Base-by-base conservation (phyloP, 2,113 vertebrate genomes). In the Pygoscelis adeliae region DNA sequence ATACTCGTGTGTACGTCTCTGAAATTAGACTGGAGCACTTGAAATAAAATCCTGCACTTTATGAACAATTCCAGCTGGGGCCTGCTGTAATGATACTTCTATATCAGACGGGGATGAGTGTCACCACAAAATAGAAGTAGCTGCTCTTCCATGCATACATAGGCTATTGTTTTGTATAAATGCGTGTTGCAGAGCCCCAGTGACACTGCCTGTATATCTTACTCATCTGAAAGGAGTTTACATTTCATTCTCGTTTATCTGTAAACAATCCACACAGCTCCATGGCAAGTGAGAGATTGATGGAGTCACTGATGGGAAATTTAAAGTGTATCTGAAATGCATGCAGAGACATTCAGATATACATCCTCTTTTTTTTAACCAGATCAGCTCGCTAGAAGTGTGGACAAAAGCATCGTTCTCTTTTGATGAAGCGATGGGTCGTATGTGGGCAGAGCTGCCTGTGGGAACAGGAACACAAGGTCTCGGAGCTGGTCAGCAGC, bases 21-120 rank as follows among this genome's bases (percentile, higher is more conserved):
- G 84, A 95, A 96, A 97, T 97, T 85, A 94, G 63, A 59, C 65
- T 72, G 73, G 46, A 58, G 63, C 52, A 44, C 87, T 94, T 89
- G 89, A 93, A 93, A 93, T 86, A 93, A 97, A 96, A 71, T 53
- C 70, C 72, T 72, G 87, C 70, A n/a, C 71, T 93, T 94, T 46
- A 83, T 55, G 79, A 94, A 77, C 71, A 78, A 40, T 81, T 84
- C 67, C 86, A 90, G 61, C 74, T 91, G 65, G 73, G 77, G 13
- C 27, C 81, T 67, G 46, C 73, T 81, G 67, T 52, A 71, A 76
- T 88, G 73, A 70, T 67, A 22, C 92, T 92, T 91, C 66, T 87
- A 4, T 52, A 62, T 85, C 82, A 94, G 71, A 30, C 69, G 46
- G 74, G 46, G 74, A 50, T 78, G 83, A 89, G 76, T 83, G 42